These are phyloP conservation scores for Chlamydotis undulata DNA, from an alignment of 2,113 vertebrate species.

Conservation along the genomic window DNA sequence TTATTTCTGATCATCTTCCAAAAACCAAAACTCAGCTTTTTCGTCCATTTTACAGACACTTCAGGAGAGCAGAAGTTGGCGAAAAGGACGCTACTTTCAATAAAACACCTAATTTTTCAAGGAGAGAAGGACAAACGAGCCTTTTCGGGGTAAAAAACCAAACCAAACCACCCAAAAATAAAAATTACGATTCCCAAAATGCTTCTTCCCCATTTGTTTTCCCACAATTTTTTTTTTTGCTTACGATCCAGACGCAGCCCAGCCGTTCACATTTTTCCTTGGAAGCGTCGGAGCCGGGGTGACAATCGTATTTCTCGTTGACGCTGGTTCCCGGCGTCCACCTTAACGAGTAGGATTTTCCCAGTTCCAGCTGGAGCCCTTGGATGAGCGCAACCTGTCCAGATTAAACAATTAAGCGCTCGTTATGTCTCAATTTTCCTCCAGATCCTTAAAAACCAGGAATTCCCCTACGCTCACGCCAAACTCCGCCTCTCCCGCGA, in stretches of 20 bases:
- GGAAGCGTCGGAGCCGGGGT: background rate
- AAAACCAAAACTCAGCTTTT: too few species aligned
- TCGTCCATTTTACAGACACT: background rate
- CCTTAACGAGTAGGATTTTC: constrained; percentile 11
- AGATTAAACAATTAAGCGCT: background rate
- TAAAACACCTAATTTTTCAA: background rate
- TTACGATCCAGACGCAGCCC: constrained; percentile 65
- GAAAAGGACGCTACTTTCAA: background rate
- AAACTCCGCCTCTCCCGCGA: too few species aligned
- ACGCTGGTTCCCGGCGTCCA: constrained; percentile 3
- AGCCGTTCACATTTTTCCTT: constrained; percentile 3
- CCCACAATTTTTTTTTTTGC: background rate
- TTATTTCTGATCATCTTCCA: background rate
- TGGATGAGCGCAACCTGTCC: constrained; percentile 32
- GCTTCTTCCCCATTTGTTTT: background rate
- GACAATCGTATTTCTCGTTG: constrained; percentile 56
- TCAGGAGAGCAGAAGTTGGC: background rate
- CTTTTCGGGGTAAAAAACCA: background rate
- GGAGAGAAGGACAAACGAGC: background rate
- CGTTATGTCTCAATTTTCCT: too few species aligned
- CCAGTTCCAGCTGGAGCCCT: constrained; percentile 24
- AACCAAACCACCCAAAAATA: too few species aligned
- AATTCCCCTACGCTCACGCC: too few species aligned
- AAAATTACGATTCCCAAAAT: background rate
- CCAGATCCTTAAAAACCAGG: background rate